phyloP scores from a whole-genome alignment of 2,888 invertebrate species.

The Calephelis perditalis region DNA sequence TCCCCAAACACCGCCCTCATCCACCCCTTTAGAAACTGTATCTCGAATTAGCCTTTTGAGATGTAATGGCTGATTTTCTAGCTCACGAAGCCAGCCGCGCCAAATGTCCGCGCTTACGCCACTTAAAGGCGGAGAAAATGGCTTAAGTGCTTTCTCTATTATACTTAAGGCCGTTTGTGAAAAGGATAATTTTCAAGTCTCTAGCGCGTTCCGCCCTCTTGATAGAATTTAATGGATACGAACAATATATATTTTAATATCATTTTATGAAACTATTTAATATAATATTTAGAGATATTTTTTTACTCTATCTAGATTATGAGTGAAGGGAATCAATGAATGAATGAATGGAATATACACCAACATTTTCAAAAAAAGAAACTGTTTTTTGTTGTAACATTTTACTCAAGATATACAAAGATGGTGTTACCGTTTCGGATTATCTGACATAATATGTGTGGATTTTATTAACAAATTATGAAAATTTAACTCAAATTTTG shows the following conservation, averaged over 20 bases:
- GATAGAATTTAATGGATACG: constrained; percentile 49
- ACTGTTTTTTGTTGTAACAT: too few species aligned
- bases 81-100: constrained; percentile 69
- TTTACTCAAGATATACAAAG: too few species aligned
- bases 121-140: constrained; percentile 78
- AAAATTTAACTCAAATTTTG: too few species aligned
- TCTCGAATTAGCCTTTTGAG: constrained; percentile 55
- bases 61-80: constrained; percentile 75
- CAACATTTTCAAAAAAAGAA: too few species aligned
- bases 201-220: constrained; percentile 51
- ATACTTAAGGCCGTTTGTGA: constrained; percentile 76
- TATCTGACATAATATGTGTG: too few species aligned
- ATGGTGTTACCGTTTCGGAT: too few species aligned
- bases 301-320: too few species aligned
- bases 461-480: too few species aligned
- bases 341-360: too few species aligned
- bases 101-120: constrained; percentile 75
- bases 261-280: neutral
- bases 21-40: constrained; percentile 40
- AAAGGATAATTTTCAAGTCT: constrained; percentile 78
- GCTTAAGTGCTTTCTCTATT: constrained; percentile 79
- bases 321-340: too few species aligned
- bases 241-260: constrained; percentile 8
- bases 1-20: constrained; percentile 46
- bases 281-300: too few species aligned